Evolutionary conservation across 2,888 invertebrate species (phyloP), one percentile per base, ranked within the genome.

Genomic region (Dilophus febrilis): DNA sequence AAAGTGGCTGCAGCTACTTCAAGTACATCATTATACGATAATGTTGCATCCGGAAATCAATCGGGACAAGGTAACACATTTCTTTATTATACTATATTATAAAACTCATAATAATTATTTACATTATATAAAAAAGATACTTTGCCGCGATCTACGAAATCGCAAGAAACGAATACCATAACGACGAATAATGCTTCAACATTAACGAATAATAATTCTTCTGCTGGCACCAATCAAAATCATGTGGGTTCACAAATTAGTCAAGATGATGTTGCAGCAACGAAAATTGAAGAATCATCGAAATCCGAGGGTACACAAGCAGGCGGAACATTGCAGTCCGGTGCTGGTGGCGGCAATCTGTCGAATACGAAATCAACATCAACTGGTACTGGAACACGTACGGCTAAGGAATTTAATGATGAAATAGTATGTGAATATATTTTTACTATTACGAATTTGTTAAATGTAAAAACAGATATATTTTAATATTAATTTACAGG

Each of bases 1-100:
- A 84, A 82, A 59, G 82, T 85, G 42, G 77, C 82, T 37, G 77
- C 83, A 22, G 85, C 85, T 38, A 83, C 86, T n/a, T 86, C 85
- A 46, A 84, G 84, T 50, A 84, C 84, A 30, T 86, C 86, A 40
- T 72, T 90, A 36, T 86, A 87, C 56, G 87, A 87, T 64, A 86
- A 87, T 58, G 86, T 87, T 38, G 51, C 45, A 35, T 53, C 41
- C 55, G 57, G 42, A 34, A 39, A 39, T 39, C 33, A 28, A 28
- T 34, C 28, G 16, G 33, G 27, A 18, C 39, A 39, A 34, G 28
- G 14, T 14, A 3, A 13, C 35, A 35, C 14, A 14, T 7, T 13
- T 14, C 6, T 26, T 14, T 10, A 10, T 26, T 14, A 35, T 35
- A 14, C 2, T n/a, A 35, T 14, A 14, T 32, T 32, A 32, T 32